Evolutionary conservation across 2,888 invertebrate genomes (phyloP).

Genomic region (Pachycephus smyrnensis): DNA sequence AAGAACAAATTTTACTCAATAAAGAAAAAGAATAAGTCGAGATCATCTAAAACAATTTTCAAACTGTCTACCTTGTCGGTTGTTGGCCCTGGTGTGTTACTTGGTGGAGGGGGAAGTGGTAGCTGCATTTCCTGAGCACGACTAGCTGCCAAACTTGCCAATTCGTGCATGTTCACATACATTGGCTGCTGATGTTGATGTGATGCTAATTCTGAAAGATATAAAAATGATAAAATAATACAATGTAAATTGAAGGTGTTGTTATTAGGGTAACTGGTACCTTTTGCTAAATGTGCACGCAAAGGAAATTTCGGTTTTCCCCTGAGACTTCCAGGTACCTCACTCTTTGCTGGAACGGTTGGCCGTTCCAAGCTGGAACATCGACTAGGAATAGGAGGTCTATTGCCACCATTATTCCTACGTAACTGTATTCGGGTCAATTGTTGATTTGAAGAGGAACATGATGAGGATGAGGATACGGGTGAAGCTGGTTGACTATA

Average conservation of each 20-base stretch:
- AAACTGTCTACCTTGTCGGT: conserved; percentile 69
- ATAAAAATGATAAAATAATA: conserved; percentile 14
- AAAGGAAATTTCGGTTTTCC: conserved; percentile 67
- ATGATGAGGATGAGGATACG: conserved; percentile 57
- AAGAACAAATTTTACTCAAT: conserved; percentile 4
- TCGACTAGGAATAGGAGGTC: conserved; percentile 63
- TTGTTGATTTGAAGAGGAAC: conserved; percentile 55
- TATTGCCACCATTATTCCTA: conserved; percentile 56
- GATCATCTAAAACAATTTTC: background rate
- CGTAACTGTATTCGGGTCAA: conserved; percentile 57
- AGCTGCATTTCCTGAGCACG: conserved; percentile 76
- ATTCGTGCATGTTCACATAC: conserved; percentile 93
- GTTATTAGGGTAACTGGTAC: conserved; percentile 30
- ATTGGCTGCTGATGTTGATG: conserved; percentile 72
- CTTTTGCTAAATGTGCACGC: conserved; percentile 82
- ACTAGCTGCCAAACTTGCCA: conserved; percentile 84
- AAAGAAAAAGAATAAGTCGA: background rate
- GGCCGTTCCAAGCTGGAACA: conserved; percentile 91
- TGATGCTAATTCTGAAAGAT: conserved; percentile 52
- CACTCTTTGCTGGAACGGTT: conserved; percentile 68
- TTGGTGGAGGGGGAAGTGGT: conserved; percentile 70
- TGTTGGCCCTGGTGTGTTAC: conserved; percentile 40
- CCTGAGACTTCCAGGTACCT: conserved; percentile 53
- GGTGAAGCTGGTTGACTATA: conserved; percentile 69
- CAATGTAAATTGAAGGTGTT: background rate